Percentiles rank a stretch among this genome's conserved stretches.
Conservation (phyloP, 1,140 invertebrate genomes). For the Sminthurides bifidus region DNA sequence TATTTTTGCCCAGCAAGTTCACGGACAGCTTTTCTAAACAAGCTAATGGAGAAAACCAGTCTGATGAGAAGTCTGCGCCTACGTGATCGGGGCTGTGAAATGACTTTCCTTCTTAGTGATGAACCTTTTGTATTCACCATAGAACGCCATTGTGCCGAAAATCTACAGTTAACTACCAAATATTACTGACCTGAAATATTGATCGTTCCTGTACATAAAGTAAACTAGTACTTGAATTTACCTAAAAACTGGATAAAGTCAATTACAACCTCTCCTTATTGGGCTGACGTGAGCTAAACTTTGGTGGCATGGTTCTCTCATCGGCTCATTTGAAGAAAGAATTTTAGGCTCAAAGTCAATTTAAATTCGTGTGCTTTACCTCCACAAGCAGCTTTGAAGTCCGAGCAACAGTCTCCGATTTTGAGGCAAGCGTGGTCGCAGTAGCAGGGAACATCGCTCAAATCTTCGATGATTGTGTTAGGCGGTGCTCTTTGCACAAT, state of each 20-base stretch:
- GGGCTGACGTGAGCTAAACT: not conserved
- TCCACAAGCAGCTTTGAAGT: conserved; percentile 72
- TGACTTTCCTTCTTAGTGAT: no score
- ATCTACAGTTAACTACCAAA: no score
- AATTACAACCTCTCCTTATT: not conserved
- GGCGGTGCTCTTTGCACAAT: conserved; percentile 65
- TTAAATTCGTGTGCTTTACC: conserved; percentile 46
- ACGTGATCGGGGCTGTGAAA: no score
- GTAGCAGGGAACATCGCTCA: conserved; percentile 71
- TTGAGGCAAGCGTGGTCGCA: conserved; percentile 79
- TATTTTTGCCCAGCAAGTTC: no score
- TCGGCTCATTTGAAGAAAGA: not conserved
- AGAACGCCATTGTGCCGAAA: no score
- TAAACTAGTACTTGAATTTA: not conserved
- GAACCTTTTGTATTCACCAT: no score
- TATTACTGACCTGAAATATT: no score
- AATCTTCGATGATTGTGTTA: conserved; percentile 66
- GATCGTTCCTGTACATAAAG: not conserved
- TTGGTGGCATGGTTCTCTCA: not conserved
- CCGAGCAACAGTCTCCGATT: conserved; percentile 69
- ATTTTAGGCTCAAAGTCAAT: not conserved
- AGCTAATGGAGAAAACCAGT: no score
- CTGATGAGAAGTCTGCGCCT: no score
- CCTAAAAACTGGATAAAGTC: not conserved
- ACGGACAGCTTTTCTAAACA: no score